Percentiles rank a stretch among this genome's conserved stretches.
Conservation (phyloP, 2,888 invertebrate genomes). For the Brachypalpus laphriformis region DNA sequence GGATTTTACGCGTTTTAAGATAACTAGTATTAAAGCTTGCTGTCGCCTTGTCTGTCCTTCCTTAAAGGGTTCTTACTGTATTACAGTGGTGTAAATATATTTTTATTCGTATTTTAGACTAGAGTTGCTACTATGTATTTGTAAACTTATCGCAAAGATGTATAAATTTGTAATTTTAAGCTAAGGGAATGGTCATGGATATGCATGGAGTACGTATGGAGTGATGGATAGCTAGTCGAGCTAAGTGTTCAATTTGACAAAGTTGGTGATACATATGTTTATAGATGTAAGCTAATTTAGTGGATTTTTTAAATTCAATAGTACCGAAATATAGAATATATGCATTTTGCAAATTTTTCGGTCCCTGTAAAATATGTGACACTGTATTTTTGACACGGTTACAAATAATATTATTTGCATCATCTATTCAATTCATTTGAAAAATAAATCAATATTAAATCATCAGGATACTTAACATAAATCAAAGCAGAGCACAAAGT, state of each 20-base stretch:
- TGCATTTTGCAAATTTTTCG: neutral
- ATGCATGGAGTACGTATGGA: neutral
- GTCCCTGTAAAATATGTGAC: no score
- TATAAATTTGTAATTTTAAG: neutral
- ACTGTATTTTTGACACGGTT: no score
- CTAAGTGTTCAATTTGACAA: conserved; percentile 19
- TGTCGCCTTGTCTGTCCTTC: conserved; percentile 54
- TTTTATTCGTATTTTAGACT: neutral
- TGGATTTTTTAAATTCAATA: neutral
- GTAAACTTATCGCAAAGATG: neutral
- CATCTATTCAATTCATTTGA: no score
- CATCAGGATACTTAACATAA: no score
- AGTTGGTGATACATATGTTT: conserved; percentile 35
- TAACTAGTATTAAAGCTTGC: conserved; percentile 34
- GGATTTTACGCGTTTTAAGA: conserved; percentile 6
- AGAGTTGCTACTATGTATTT: conserved; percentile 7
- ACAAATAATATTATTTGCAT: no score
- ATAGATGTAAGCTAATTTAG: conserved; percentile 14
- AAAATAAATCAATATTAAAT: no score
- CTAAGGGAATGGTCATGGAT: neutral
- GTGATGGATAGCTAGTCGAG: conserved; percentile 1
- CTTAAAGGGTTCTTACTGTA: conserved; percentile 40
- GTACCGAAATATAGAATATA: neutral
- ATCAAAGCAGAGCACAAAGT: no score
- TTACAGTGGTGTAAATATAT: conserved; percentile 49